Evolutionary conservation across 2,113 vertebrate genomes (phyloP).

Genomic region (Typhlomys cinereus): DNA sequence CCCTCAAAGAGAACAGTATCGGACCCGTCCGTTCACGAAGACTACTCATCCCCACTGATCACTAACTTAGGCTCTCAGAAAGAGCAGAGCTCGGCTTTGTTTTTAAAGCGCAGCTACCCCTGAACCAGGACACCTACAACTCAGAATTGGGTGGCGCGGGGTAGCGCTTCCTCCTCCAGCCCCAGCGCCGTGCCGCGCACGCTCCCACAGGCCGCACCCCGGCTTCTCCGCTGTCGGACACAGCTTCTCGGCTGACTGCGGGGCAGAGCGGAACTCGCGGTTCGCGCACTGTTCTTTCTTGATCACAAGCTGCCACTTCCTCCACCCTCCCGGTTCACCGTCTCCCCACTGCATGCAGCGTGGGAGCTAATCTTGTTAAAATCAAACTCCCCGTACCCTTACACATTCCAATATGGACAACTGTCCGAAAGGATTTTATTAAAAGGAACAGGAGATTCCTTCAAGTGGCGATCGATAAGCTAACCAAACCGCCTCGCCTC

Average conservation of each 20-base stretch:
- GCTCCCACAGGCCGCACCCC: too few species aligned
- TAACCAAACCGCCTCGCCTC: slow-evolving; percentile 13
- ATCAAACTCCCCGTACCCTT: slow-evolving; percentile 1
- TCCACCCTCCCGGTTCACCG: background rate
- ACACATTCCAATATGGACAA: slow-evolving; percentile 29
- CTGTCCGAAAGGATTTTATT: slow-evolving; percentile 22
- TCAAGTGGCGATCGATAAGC: slow-evolving; percentile 34
- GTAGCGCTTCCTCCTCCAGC: too few species aligned
- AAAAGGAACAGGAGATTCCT: slow-evolving; percentile 5
- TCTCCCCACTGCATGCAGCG: background rate
- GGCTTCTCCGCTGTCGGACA: too few species aligned
- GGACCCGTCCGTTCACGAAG: slow-evolving; percentile 39
- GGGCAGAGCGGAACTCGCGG: background rate
- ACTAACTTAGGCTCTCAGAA: background rate
- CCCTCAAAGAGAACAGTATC: slow-evolving; percentile 48
- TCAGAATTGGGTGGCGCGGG: too few species aligned
- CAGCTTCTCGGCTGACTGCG: too few species aligned
- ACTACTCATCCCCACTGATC: background rate
- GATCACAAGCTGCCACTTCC: background rate
- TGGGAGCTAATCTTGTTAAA: slow-evolving; percentile 9
- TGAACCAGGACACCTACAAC: too few species aligned
- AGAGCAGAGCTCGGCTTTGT: background rate
- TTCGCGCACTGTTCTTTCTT: background rate
- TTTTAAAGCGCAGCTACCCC: too few species aligned
- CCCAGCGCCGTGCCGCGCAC: too few species aligned